Base-by-base conservation (phyloP, 35 echinoderm and acorn worm genomes). In the Holothuria glaberrima region DNA sequence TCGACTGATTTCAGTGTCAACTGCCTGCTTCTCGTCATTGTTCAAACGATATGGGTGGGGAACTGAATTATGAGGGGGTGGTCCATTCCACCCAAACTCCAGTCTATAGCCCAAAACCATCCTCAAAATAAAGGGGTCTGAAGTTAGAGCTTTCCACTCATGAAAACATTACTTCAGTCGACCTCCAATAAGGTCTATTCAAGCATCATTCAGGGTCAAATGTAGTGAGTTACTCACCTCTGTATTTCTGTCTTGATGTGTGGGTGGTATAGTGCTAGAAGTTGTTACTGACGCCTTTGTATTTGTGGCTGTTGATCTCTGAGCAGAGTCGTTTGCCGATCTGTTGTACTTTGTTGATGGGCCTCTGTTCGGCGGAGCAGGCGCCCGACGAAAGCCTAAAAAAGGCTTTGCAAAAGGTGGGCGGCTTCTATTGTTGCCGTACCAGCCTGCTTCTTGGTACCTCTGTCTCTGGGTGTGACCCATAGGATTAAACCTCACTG, bases 371-470 rank as follows among this genome's bases (percentile, higher is more conserved):
- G 6, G 61, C 4, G 61, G 61, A 28, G 27, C 61, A 65, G n/a
- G 61, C 4, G 61, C 61, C 61, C n/a, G 35, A 75, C 24, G 71
- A 75, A 75, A 19, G 71, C 71, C 71, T 75, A 30, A 75, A 75
- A 75, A 75, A 75, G 71, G 71, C 71, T 41, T 75, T 75, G 6
- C 6, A 25, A 30, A 41, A 5, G 71, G 71, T 32, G 71, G 18
- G 9, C 27, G 26, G 71, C 9, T 33, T 65, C 61, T 65, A 16
- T 65, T 65, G 17, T 16, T 65, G 61, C 61, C 61, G 17, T 65
- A 75, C 78, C 78, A 82, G 50, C 78, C 78, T 6, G 78, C 78
- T 28, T 58, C 32, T 10, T 26, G 41, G 50, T 82, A 82, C 12
- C 78, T 22, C 78, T 75, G 71, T 9, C 35, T 41, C 16, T 58